These are phyloP conservation scores for Dorcus hopei DNA, from an alignment of 2,888 invertebrate genomes.

Conservation along the genomic window DNA sequence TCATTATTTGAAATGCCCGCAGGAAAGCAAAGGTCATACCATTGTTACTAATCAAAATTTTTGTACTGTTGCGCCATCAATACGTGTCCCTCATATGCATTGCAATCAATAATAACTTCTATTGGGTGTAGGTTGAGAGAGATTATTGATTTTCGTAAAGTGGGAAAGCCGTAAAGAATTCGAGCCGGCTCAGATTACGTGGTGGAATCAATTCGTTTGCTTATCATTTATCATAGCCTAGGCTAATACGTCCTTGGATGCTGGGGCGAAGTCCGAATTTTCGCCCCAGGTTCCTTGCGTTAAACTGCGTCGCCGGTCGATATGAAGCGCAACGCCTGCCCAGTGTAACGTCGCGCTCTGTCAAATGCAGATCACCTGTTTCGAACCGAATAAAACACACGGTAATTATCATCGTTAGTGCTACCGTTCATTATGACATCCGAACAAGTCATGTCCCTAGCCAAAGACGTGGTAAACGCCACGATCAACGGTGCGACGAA, in stretches of 20 bases:
- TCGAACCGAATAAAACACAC: conserved; percentile 1
- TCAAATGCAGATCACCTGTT: conserved; percentile 14
- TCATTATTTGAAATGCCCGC: too few species aligned
- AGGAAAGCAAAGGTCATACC: too few species aligned
- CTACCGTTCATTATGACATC: conserved; percentile 17
- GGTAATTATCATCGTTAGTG: conserved; percentile 4
- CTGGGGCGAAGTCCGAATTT: conserved; percentile 18
- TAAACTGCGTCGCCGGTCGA: conserved; percentile 25
- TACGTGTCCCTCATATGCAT: too few species aligned
- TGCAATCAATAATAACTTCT: too few species aligned
- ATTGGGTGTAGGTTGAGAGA: too few species aligned
- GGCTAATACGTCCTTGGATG: conserved; percentile 8
- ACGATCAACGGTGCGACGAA: conserved; percentile 41
- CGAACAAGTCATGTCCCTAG: conserved; percentile 34
- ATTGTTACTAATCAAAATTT: too few species aligned
- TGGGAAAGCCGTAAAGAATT: too few species aligned
- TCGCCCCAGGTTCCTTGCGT: conserved; percentile 10
- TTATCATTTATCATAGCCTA: not conserved
- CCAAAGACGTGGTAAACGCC: conserved; percentile 44
- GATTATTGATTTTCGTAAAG: too few species aligned
- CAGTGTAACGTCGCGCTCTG: conserved; percentile 28
- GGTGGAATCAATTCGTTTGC: too few species aligned
- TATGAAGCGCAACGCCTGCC: conserved; percentile 33
- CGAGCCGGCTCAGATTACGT: too few species aligned
- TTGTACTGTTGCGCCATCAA: too few species aligned